A percentile compares a stretch with the other conserved stretches of the same genome.
phyloP scores from a whole-genome alignment of 2,888 invertebrate species.

The Azorinus chamasolen region DNA sequence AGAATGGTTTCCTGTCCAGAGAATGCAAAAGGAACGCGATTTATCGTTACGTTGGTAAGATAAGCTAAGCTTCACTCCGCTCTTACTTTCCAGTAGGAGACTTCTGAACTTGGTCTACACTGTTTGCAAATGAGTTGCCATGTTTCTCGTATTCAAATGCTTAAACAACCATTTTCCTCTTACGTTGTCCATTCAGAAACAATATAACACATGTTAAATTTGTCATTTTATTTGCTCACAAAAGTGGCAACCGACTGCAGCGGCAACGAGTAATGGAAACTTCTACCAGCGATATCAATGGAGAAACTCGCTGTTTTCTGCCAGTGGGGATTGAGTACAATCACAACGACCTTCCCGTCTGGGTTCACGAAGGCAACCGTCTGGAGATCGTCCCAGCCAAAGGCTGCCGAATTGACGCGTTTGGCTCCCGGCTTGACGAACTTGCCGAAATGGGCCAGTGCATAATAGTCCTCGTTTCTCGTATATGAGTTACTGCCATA shows the following conservation, averaged over 20 bases:
- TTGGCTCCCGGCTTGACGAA: slow-evolving; percentile 44
- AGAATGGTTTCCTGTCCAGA: no score
- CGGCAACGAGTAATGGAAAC: slow-evolving; percentile 32
- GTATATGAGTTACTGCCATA: slow-evolving; percentile 3
- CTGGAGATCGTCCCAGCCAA: slow-evolving; percentile 38
- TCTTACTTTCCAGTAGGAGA: no score
- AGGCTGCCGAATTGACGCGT: slow-evolving; percentile 33
- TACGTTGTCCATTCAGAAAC: no score
- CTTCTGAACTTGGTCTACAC: no score
- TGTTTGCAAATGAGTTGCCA: no score
- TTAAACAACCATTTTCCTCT: no score
- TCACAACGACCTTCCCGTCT: slow-evolving; percentile 35
- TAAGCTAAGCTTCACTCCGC: no score
- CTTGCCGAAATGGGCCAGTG: slow-evolving; percentile 48
- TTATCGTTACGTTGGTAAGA: no score
- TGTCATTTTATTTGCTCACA: background rate
- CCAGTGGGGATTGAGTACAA: slow-evolving; percentile 31
- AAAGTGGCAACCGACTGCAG: slow-evolving; percentile 44
- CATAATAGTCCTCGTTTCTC: slow-evolving; percentile 48
- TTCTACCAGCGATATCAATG: slow-evolving; percentile 30
- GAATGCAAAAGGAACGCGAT: no score
- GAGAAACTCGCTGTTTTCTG: slow-evolving; percentile 13
- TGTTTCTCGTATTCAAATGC: no score
- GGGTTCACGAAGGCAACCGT: slow-evolving; percentile 48
- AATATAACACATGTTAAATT: no score